phyloP scores from a whole-genome alignment of 1,140 invertebrate genomes.

The Coenobita brevimanus region DNA sequence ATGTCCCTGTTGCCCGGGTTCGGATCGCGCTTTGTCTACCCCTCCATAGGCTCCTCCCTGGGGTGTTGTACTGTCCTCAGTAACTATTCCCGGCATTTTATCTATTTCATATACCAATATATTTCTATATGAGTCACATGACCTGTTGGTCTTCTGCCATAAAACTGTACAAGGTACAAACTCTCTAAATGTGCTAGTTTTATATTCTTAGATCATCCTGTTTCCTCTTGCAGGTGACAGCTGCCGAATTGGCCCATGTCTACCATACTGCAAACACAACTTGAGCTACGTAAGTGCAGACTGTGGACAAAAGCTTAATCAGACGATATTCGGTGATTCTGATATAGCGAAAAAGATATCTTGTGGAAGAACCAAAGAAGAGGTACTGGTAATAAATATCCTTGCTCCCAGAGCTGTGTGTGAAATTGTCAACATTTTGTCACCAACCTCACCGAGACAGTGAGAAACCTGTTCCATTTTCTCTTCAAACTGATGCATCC shows the following conservation, averaged over 20 bases:
- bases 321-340: slow-evolving; percentile 14
- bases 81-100: too few species aligned
- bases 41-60: too few species aligned
- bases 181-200: neutral
- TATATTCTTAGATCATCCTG: neutral
- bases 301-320: slow-evolving; percentile 5
- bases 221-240: neutral
- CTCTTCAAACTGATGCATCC: slow-evolving; percentile 15
- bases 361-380: slow-evolving; percentile 16
- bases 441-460: too few species aligned
- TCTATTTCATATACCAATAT: neutral
- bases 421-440: slow-evolving; percentile 14
- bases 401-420: neutral
- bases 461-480: slow-evolving; percentile 19
- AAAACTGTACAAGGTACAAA: neutral
- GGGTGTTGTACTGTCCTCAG: too few species aligned
- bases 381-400: neutral
- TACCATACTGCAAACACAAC: neutral
- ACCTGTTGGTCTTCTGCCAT: neutral
- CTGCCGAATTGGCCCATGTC: slow-evolving; percentile 10
- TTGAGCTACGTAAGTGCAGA: neutral
- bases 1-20: too few species aligned
- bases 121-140: neutral
- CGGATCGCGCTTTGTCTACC: too few species aligned
- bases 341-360: neutral